Evolutionary conservation across 1,140 invertebrate species (phyloP), one percentile per base, ranked within the genome.

Genomic region (Bombyx mandarina): DNA sequence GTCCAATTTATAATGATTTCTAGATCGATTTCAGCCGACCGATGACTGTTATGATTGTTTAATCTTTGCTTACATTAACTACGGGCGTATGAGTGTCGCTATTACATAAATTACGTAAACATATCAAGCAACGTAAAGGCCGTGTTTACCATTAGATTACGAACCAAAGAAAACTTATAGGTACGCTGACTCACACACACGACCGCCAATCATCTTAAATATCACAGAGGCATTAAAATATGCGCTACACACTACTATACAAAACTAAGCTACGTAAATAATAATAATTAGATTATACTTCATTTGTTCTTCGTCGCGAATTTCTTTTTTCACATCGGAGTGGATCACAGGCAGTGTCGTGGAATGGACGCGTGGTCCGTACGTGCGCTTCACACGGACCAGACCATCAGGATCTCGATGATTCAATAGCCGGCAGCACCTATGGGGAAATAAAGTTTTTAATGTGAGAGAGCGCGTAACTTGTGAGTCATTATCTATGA

Each of bases 181-280:
- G 52, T 10, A 48, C 67, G 65, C 58, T 81, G 75, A 82, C 64
- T 82, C 80, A 81, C 54, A 57, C 52, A 49, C 45, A 44, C 61
- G 56, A 65, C 65, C 78, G 69, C 75, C 79, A 80, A 79, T 73
- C 71, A 64, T 73, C 66, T 77, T 77, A 82, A 80, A 82, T 85
- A 85, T 85, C 82, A 85, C 82, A 85, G 82, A 79, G 72, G 70
- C 68, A 73, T 78, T 77, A 78, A 67, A 75, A 78, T 73, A 71
- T 64, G 63, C 60, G 62, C 59, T 66, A 68, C 68, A 35, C 43
- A 52, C 42, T 45, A 54, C n/a, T 46, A 58, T 57, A 60, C 46
- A 59, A 35, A 35, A 35, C 26, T 35, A 35, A 44, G 44, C 47
- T 69, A 69, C 59, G 22, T 54, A 18, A 18, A 18, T 18, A 58